These are phyloP conservation scores for Drosophila melanica DNA, from an alignment of 1,140 invertebrate genomes.

Conservation along the genomic window DNA sequence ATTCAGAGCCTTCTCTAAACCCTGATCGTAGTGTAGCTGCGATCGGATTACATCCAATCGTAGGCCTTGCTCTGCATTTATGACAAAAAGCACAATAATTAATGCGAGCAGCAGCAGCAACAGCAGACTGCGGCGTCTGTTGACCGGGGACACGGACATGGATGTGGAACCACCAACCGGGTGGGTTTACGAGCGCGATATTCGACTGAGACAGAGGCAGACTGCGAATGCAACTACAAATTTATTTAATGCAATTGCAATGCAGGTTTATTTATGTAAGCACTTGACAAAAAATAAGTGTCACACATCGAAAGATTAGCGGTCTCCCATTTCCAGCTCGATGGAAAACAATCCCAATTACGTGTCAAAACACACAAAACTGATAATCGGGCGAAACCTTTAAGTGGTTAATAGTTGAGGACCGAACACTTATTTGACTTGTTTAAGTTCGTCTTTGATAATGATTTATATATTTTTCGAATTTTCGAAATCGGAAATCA, in stretches of 20 bases:
- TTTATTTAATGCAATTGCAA: not conserved
- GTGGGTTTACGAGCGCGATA: not conserved
- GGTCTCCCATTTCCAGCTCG: slow-evolving; percentile 1
- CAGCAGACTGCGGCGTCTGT: slow-evolving; percentile 22
- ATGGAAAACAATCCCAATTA: slow-evolving; percentile 9
- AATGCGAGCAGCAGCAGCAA: slow-evolving; percentile 35
- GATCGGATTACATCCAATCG: not conserved
- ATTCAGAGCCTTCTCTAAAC: not conserved
- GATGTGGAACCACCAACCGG: not conserved
- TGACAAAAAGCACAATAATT: slow-evolving; percentile 28
- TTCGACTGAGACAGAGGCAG: not conserved
- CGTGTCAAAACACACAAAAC: slow-evolving; percentile 14
- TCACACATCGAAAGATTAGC: not conserved
- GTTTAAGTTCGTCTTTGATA: too few relatives aligned
- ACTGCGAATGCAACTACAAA: not conserved
- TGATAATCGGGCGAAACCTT: not conserved
- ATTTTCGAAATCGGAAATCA: too few relatives aligned
- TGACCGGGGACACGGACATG: slow-evolving; percentile 16
- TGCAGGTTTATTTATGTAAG: not conserved
- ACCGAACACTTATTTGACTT: too few relatives aligned
- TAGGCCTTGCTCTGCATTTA: slow-evolving; percentile 39
- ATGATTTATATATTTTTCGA: too few relatives aligned
- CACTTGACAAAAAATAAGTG: not conserved
- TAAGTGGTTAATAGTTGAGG: too few relatives aligned
- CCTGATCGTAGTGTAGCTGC: too few relatives aligned